phyloP scores from a whole-genome alignment of 2,797 vertebrate genomes.

The Typhlichthys subterraneus region DNA sequence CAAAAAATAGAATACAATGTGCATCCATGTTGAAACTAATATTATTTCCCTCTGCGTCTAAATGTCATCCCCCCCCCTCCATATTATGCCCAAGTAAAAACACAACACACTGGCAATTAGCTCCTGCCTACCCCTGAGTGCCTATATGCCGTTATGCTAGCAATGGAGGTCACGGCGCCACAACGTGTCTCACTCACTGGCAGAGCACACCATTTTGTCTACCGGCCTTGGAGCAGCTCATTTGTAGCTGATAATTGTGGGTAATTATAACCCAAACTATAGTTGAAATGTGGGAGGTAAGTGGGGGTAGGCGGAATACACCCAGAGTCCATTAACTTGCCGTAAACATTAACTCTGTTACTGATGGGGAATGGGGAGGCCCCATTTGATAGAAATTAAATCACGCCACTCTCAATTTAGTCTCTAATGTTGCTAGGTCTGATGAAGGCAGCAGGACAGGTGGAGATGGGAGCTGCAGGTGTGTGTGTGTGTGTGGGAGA shows the following conservation, averaged over 20 bases:
- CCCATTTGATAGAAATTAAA: constrained; percentile 72
- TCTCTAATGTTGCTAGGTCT: constrained; percentile 66
- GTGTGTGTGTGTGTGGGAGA: constrained; percentile 3
- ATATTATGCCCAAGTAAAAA: constrained; percentile 51
- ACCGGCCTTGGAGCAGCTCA: constrained; percentile 78
- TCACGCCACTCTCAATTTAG: constrained; percentile 73
- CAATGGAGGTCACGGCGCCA: constrained; percentile 58
- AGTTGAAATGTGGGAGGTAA: constrained; percentile 56
- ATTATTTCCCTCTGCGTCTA: constrained; percentile 25
- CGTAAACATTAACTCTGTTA: constrained; percentile 81
- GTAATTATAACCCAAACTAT: constrained; percentile 81
- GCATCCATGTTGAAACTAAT: constrained; percentile 26
- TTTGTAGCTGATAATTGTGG: constrained; percentile 80
- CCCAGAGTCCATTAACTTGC: constrained; percentile 81
- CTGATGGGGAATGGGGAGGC: constrained; percentile 69
- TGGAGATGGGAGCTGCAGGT: constrained; percentile 36
- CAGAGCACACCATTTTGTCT: constrained; percentile 68
- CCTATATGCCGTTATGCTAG: constrained; percentile 51
- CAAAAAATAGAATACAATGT: too few relatives aligned
- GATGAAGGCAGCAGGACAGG: constrained; percentile 31
- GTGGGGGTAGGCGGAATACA: constrained; percentile 51
- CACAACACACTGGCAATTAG: constrained; percentile 60
- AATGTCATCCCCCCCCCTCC: constrained; percentile 54
- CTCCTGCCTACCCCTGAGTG: constrained; percentile 53
- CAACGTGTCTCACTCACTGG: constrained; percentile 54